phyloP scores from a whole-genome alignment of 2,888 invertebrate genomes.

The Arrhopalites spinosus region DNA sequence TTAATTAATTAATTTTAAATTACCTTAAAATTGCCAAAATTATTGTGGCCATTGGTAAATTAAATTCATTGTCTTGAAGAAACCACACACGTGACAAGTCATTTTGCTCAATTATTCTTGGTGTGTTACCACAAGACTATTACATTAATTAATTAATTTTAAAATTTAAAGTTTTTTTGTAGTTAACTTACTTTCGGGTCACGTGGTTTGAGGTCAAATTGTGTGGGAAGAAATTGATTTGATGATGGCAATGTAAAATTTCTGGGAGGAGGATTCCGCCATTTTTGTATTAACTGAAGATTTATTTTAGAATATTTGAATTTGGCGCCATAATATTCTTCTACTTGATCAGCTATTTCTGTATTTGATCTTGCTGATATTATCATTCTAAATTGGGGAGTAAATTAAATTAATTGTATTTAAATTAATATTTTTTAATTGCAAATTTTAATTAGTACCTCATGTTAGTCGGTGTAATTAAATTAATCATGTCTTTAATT shows the following conservation, averaged over 20 bases:
- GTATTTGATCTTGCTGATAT: constrained; percentile 66
- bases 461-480: constrained; percentile 60
- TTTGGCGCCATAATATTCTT: constrained; percentile 91
- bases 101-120: constrained; percentile 72
- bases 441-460: too few relatives aligned
- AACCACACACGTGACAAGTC: constrained; percentile 85
- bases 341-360: constrained; percentile 63
- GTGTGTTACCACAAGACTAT: neutral
- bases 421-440: neutral
- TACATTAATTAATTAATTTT: neutral
- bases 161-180: neutral
- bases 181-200: constrained; percentile 64
- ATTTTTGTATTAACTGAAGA: constrained; percentile 66
- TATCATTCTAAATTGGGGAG: constrained; percentile 58
- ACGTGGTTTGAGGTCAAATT: constrained; percentile 71
- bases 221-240: constrained; percentile 89
- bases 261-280: constrained; percentile 66
- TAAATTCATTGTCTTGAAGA: constrained; percentile 89
- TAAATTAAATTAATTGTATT: neutral
- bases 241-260: constrained; percentile 76
- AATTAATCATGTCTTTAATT: constrained; percentile 61
- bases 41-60: constrained; percentile 83
- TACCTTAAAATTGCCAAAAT: constrained; percentile 79
- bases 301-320: constrained; percentile 71
- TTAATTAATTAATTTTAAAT: constrained; percentile 30